Evolutionary conservation across 2,113 vertebrate genomes (phyloP).

Genomic region (Pituophis catenifer): DNA sequence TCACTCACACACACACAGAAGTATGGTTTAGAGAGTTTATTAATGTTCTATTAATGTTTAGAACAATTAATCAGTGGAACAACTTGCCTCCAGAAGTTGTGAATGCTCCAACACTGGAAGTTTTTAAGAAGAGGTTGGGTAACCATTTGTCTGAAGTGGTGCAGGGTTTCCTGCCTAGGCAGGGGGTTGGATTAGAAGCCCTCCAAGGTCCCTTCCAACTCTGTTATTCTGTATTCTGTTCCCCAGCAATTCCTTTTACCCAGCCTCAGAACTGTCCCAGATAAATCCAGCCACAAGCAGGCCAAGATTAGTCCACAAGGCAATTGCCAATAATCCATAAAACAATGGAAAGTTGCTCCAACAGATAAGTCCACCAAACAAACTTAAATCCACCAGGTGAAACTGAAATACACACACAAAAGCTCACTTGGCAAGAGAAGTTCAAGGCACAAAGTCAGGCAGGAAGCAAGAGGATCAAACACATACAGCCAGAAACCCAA

Average conservation of each 20-base stretch:
- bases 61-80: too few relatives aligned
- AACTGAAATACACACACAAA: not conserved
- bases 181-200: too few relatives aligned
- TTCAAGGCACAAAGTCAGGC: not conserved
- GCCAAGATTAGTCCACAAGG: not conserved
- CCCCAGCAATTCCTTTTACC: not conserved
- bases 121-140: too few relatives aligned
- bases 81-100: too few relatives aligned
- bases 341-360: not conserved
- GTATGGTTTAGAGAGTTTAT: not conserved
- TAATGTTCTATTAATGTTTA: not conserved
- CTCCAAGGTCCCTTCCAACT: too few relatives aligned
- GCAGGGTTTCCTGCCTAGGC: too few relatives aligned
- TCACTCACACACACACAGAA: not conserved
- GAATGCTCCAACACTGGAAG: too few relatives aligned
- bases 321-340: not conserved
- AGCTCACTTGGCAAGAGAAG: not conserved
- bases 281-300: not conserved
- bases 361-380: too few relatives aligned
- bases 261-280: not conserved
- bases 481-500: not conserved
- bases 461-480: not conserved
- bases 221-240: too few relatives aligned
- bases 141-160: too few relatives aligned
- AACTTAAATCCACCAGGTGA: not conserved